A percentile compares a stretch with the other conserved stretches of the same genome.
Evolutionary conservation across 1,140 invertebrate genomes (phyloP).

Genomic region (Heterodera carotae): DNA sequence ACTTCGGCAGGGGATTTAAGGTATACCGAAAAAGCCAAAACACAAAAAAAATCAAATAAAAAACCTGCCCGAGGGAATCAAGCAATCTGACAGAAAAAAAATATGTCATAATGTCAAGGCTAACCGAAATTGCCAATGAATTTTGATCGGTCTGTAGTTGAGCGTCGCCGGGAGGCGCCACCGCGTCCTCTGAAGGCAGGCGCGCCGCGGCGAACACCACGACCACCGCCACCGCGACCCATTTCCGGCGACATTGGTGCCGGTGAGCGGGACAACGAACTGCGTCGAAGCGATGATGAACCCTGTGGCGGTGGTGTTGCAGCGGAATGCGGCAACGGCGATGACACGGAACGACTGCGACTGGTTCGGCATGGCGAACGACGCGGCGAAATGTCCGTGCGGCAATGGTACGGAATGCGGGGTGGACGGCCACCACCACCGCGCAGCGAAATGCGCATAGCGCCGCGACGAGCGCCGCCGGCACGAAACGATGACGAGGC

Average conservation of each 20-base stretch:
- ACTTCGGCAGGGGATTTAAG: not conserved
- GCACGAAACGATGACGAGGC: conserved; percentile 2
- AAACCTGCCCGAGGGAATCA: too few species aligned
- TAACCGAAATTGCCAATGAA: conserved; percentile 29
- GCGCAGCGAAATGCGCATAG: not conserved
- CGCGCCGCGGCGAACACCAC: too few species aligned
- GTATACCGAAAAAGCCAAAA: too few species aligned
- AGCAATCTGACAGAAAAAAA: not conserved
- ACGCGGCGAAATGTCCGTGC: not conserved
- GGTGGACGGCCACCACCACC: not conserved
- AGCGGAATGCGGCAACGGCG: too few species aligned
- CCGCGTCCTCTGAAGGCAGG: not conserved
- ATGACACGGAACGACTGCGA: not conserved
- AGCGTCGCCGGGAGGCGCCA: not conserved
- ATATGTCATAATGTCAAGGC: not conserved
- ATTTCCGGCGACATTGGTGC: not conserved
- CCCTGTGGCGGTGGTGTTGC: not conserved
- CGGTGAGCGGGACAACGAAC: conserved; percentile 1
- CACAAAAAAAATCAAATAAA: not conserved
- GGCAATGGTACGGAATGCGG: conserved; percentile 23
- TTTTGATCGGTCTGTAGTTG: not conserved
- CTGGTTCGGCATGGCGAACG: conserved; percentile 15
- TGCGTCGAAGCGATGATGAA: not conserved
- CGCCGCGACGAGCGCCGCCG: not conserved
- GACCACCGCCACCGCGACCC: not conserved